Evolutionary conservation across 1,140 invertebrate species (phyloP).

Genomic region (Pseudomyrmex pallidus): DNA sequence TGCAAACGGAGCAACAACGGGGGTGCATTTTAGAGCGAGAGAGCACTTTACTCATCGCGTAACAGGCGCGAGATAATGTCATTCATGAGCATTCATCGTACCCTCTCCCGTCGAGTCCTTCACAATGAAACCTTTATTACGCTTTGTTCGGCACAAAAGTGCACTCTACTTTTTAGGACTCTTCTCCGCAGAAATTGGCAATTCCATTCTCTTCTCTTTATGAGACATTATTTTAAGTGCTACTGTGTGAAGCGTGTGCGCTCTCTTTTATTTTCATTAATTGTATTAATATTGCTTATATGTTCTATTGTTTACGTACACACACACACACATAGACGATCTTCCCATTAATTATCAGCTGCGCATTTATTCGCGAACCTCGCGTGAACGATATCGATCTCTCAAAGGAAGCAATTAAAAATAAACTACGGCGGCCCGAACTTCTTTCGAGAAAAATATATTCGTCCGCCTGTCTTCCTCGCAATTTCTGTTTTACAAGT

Average conservation of each 20-base stretch:
- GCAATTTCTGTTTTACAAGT: constrained; percentile 35
- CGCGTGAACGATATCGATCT: constrained; percentile 31
- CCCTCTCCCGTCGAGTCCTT: constrained; percentile 33
- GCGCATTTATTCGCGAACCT: neutral
- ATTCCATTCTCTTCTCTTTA: neutral
- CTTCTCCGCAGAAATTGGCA: too few relatives aligned
- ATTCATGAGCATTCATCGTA: constrained; percentile 67
- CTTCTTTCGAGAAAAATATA: neutral
- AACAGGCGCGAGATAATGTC: constrained; percentile 72
- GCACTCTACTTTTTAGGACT: neutral
- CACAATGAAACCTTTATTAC: constrained; percentile 32
- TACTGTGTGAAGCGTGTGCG: too few relatives aligned
- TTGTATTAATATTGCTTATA: too few relatives aligned
- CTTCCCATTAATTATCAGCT: constrained; percentile 17
- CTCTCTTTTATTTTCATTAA: too few relatives aligned
- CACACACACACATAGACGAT: neutral
- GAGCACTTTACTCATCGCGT: constrained; percentile 48
- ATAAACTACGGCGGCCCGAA: constrained; percentile 15
- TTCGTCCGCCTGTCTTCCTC: neutral
- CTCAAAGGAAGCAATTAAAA: constrained; percentile 59
- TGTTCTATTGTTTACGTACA: too few relatives aligned
- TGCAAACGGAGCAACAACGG: constrained; percentile 64
- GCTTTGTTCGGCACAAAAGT: constrained; percentile 21
- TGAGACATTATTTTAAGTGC: neutral
- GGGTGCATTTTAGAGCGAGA: constrained; percentile 77